Evolutionary conservation across 92 coral and sea anemone species (phyloP), one percentile per base, ranked within the genome.

Genomic region (Montipora capitata): DNA sequence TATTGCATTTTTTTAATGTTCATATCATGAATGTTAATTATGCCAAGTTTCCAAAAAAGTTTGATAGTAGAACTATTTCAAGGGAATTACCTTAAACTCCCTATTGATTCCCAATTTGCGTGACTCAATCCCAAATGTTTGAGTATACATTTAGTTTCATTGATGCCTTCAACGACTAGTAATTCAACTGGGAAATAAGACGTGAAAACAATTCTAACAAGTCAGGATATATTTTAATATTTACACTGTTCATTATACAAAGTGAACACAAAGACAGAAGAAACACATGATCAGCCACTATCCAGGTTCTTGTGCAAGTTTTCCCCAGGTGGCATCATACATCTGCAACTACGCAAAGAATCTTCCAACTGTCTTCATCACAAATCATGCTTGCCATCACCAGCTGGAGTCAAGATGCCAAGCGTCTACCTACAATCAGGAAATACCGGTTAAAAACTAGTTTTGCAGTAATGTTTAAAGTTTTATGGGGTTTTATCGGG

Each of bases 311-410:
- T 81, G 5, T 38, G 4, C 40, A 17, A 91, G 95, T 91, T 96
- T 96, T 96, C 84, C 99, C 99, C 85, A 76, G 96, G 93, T 87
- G 93, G 94, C 90, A 62, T 96, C 99, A 96, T 86, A 71, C 72
- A 78, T 81, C 85, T 81, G 85, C 66, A 52, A 67, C 16, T 9
- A 56, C 5, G 41, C 20, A 16, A 76, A 81, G 76, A 81, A n/a
- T 54, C 54, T 20, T 54, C 41, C 16, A 9, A 76, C 77, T 62
- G 81, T 90, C 89, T 77, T 78, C 27, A 0, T 48, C 52, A 48
- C 0, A 45, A 27, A 79, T 44, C 70, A 45, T 40, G 98, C 98
- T 92, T 94, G 94, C 65, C 94, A 87, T 71, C 48, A 88, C 94
- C 78, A 77, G 78, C 54, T 38, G 3, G 27, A 4, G 51, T 74